These are phyloP conservation scores for Vanessa cardui DNA, from an alignment of 2,888 invertebrate genomes.

Conservation along the genomic window DNA sequence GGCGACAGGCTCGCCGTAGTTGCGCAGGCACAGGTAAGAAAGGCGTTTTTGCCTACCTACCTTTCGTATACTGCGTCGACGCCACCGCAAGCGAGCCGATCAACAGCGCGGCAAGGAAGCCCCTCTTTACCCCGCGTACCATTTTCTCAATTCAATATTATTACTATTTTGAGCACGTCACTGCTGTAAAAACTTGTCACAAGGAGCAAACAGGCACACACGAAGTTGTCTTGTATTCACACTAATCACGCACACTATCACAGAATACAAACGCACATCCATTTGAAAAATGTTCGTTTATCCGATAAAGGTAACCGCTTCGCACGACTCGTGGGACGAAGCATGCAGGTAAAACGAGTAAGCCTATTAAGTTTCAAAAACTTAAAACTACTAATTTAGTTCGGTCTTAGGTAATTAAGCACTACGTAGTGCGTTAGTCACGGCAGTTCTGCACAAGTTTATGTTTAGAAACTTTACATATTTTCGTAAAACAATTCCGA, in stretches of 20 bases:
- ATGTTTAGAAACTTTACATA: slow-evolving; percentile 78
- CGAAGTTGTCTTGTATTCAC: slow-evolving; percentile 64
- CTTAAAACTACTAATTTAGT: slow-evolving; percentile 71
- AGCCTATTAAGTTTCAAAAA: slow-evolving; percentile 78
- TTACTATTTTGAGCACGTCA: slow-evolving; percentile 71
- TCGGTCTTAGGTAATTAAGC: slow-evolving; percentile 61
- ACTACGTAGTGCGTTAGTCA: slow-evolving; percentile 58
- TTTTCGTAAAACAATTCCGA: slow-evolving; percentile 78
- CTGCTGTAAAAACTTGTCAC: slow-evolving; percentile 75
- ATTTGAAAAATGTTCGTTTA: slow-evolving; percentile 82
- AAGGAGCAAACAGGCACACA: slow-evolving; percentile 64
- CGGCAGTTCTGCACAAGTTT: slow-evolving; percentile 63
- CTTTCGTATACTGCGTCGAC: slow-evolving; percentile 77
- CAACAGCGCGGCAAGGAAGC: slow-evolving; percentile 65
- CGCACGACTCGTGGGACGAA: slow-evolving; percentile 74
- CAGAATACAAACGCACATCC: slow-evolving; percentile 78
- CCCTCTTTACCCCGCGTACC: slow-evolving; percentile 69
- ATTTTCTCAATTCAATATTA: slow-evolving; percentile 68
- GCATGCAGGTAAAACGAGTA: slow-evolving; percentile 80
- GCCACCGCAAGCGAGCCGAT: slow-evolving; percentile 68
- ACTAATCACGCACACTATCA: slow-evolving; percentile 79
- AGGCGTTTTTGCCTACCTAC: slow-evolving; percentile 59
- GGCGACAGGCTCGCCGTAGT: slow-evolving; percentile 49
- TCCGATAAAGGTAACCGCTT: slow-evolving; percentile 78
- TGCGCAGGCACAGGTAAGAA: slow-evolving; percentile 70